phyloP scores from a whole-genome alignment of 1,140 invertebrate genomes.

The Macrosteles quadrilineatus region DNA sequence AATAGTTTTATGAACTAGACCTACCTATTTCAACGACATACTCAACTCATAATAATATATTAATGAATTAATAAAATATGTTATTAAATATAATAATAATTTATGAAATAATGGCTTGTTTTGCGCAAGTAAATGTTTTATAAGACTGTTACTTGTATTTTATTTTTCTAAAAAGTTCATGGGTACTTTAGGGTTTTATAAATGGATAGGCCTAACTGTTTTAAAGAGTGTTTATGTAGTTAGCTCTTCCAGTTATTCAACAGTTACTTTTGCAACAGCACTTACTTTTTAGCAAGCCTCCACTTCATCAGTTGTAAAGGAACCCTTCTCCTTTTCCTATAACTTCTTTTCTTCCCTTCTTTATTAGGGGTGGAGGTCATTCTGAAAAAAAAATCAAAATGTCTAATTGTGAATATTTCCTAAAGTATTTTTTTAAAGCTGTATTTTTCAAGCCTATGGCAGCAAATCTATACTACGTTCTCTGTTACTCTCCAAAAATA shows the following conservation, averaged over 20 bases:
- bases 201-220: neutral
- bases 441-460: neutral
- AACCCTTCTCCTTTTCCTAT: neutral
- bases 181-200: neutral
- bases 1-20: neutral
- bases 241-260: neutral
- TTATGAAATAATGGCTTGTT: neutral
- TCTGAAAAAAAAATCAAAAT: neutral
- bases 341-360: neutral
- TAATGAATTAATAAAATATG: too few relatives aligned
- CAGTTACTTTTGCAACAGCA: neutral
- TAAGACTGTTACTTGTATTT: neutral
- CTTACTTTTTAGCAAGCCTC: neutral
- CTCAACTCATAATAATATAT: too few relatives aligned
- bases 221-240: neutral
- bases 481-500: neutral
- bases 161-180: neutral
- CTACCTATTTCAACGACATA: neutral
- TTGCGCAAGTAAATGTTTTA: neutral
- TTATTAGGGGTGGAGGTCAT: neutral
- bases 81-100: too few relatives aligned
- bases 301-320: conserved; percentile 1
- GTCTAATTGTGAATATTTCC: neutral
- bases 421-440: neutral
- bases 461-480: neutral